phyloP scores from a whole-genome alignment of 2,888 invertebrate genomes.

The Drosophila testacea region DNA sequence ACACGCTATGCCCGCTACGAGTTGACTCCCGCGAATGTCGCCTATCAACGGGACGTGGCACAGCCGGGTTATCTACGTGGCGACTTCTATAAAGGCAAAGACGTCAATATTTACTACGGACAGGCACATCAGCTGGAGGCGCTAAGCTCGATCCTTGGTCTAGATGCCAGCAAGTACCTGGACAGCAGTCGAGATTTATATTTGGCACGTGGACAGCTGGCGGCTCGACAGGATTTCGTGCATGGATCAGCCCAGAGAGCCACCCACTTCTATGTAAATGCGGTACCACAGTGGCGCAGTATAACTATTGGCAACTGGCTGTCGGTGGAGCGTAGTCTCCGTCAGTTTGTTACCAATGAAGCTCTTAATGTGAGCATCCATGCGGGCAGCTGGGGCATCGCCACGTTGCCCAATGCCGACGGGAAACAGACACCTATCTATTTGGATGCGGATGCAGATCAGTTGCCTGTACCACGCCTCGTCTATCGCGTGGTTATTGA shows the following conservation, averaged over 20 bases:
- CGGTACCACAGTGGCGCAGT: slow-evolving; percentile 86
- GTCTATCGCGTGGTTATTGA: slow-evolving; percentile 87
- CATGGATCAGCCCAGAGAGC: slow-evolving; percentile 85
- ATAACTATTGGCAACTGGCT: slow-evolving; percentile 88
- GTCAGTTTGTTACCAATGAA: slow-evolving; percentile 83
- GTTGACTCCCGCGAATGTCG: slow-evolving; percentile 84
- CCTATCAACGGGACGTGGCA: slow-evolving; percentile 83
- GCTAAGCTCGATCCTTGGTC: slow-evolving; percentile 79
- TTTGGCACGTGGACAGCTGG: slow-evolving; percentile 86
- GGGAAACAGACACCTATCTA: slow-evolving; percentile 80
- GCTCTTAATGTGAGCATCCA: slow-evolving; percentile 84
- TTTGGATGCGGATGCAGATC: slow-evolving; percentile 72
- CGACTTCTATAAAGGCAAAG: slow-evolving; percentile 81
- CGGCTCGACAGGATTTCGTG: slow-evolving; percentile 86
- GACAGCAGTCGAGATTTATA: slow-evolving; percentile 55
- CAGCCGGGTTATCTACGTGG: slow-evolving; percentile 82
- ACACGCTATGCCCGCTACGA: slow-evolving; percentile 84
- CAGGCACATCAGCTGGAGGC: slow-evolving; percentile 80
- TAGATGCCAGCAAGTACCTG: slow-evolving; percentile 70
- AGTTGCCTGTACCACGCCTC: slow-evolving; percentile 86
- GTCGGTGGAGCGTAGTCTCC: slow-evolving; percentile 85
- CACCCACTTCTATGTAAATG: slow-evolving; percentile 86
- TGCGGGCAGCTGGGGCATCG: slow-evolving; percentile 86
- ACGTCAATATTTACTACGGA: slow-evolving; percentile 82
- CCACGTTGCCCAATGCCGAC: slow-evolving; percentile 85